These are phyloP conservation scores for Ctenopoma multispine DNA, from an alignment of 2,797 vertebrate species.

Conservation along the genomic window DNA sequence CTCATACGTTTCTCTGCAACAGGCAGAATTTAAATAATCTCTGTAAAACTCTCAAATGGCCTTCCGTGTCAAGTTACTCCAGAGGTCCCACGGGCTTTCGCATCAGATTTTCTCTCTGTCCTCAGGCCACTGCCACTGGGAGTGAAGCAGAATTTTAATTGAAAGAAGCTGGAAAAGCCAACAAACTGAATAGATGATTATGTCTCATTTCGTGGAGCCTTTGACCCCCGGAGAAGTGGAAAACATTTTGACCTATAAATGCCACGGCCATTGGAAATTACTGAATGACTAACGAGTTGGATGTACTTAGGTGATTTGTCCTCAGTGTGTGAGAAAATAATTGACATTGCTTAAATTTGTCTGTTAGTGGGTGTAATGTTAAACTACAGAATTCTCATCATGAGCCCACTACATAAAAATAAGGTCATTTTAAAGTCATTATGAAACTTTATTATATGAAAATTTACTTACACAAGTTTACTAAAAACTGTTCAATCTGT, in stretches of 20 bases:
- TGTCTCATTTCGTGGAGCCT: constrained; percentile 29
- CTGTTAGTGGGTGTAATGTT: not conserved
- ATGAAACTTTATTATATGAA: not conserved
- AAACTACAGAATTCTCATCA: not conserved
- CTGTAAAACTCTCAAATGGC: constrained; percentile 22
- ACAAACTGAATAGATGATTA: constrained; percentile 47
- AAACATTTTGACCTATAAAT: constrained; percentile 66
- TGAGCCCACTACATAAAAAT: not conserved
- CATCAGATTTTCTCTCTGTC: constrained; percentile 27
- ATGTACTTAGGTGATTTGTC: constrained; percentile 45
- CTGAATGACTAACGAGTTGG: constrained; percentile 32
- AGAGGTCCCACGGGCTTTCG: constrained; percentile 24
- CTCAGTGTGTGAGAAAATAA: constrained; percentile 19
- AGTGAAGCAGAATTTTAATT: constrained; percentile 48
- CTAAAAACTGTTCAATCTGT: not conserved
- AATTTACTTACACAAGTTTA: not conserved
- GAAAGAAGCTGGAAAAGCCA: constrained; percentile 27
- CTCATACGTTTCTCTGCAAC: constrained; percentile 16
- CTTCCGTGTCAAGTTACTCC: constrained; percentile 2
- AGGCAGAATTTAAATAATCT: constrained; percentile 37
- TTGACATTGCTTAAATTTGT: constrained; percentile 4
- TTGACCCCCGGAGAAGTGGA: constrained; percentile 26
- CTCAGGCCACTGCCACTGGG: constrained; percentile 15
- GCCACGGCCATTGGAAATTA: constrained; percentile 40
- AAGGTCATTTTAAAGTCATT: constrained; percentile 45